A percentile compares a stretch with the other conserved stretches of the same genome.
These are phyloP conservation scores for Camponotus pennsylvanicus DNA, from an alignment of 1,140 invertebrate genomes.

Conservation along the genomic window DNA sequence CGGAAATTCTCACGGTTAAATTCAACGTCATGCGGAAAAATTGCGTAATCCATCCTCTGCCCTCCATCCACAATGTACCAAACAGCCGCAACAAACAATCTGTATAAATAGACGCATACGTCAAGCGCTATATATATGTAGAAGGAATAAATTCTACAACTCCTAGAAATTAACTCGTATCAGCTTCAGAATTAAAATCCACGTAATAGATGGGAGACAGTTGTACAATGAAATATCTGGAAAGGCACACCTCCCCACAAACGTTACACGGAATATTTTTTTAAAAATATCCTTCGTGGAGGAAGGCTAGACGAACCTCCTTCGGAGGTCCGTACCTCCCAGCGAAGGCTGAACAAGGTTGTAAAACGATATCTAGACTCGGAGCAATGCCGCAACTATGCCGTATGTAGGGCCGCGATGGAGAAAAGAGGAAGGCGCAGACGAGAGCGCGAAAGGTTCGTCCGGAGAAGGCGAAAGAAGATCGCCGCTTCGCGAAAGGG, in stretches of 20 bases:
- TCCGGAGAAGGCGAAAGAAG: conserved; percentile 38
- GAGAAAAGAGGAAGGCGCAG: conserved; percentile 34
- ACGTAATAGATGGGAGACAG: not conserved
- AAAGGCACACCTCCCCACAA: not conserved
- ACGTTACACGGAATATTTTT: not conserved
- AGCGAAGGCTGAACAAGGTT: conserved; percentile 70
- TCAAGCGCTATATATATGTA: not conserved
- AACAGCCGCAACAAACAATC: conserved; percentile 16
- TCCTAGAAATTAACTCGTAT: not conserved
- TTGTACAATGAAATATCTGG: not conserved
- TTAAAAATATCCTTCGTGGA: not conserved
- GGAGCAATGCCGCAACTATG: conserved; percentile 78
- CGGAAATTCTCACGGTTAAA: conserved; percentile 66
- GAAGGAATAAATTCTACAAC: not conserved
- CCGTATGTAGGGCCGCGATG: conserved; percentile 70
- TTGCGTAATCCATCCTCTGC: conserved; percentile 53
- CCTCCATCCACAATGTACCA: not conserved
- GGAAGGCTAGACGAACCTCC: conserved; percentile 60
- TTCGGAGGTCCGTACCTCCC: conserved; percentile 61
- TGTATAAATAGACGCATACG: not conserved
- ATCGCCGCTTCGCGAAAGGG: conserved; percentile 31
- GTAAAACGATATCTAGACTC: conserved; percentile 71
- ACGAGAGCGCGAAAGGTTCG: conserved; percentile 45
- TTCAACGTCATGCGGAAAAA: conserved; percentile 63
- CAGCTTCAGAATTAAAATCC: not conserved